These are phyloP conservation scores for Limnodromus scolopaceus DNA, from an alignment of 2,797 vertebrate genomes.

Conservation along the genomic window DNA sequence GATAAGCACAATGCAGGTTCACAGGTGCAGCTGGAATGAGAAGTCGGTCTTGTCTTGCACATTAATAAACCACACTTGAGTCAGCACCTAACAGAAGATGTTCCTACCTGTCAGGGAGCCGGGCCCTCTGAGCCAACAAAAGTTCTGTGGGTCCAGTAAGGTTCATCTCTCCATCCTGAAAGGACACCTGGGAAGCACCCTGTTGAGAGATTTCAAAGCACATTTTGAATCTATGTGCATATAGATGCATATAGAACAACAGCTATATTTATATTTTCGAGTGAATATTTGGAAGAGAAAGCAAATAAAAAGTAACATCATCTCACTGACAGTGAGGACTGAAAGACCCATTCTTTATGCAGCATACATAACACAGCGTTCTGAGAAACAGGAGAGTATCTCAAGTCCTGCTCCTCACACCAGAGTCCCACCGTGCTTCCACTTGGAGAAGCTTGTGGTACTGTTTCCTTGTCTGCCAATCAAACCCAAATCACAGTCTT, in stretches of 20 bases:
- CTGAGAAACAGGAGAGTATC: not conserved
- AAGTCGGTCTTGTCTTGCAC: not conserved
- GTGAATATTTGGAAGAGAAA: conserved; percentile 1
- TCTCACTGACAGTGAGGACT: not conserved
- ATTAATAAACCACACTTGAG: not conserved
- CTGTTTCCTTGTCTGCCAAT: not conserved
- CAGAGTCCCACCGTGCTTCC: not conserved
- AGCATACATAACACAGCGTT: not conserved
- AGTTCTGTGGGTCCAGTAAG: conserved; percentile 62
- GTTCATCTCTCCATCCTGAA: conserved; percentile 73
- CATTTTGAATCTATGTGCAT: not conserved
- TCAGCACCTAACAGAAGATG: not conserved
- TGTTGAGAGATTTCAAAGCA: conserved; percentile 68
- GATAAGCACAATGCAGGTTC: not conserved
- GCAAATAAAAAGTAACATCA: not conserved
- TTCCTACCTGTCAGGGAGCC: conserved; percentile 73
- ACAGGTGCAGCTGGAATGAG: not conserved
- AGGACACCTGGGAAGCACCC: conserved; percentile 64
- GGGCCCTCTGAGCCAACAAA: conserved; percentile 51
- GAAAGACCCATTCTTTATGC: not conserved
- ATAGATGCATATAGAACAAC: not conserved
- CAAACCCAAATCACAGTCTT: not conserved
- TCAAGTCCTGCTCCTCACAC: not conserved
- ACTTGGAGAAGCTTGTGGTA: not conserved
- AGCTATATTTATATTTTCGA: not conserved